Conservation (phyloP, 1,140 invertebrate species). For the Eumeta japonica region DNA sequence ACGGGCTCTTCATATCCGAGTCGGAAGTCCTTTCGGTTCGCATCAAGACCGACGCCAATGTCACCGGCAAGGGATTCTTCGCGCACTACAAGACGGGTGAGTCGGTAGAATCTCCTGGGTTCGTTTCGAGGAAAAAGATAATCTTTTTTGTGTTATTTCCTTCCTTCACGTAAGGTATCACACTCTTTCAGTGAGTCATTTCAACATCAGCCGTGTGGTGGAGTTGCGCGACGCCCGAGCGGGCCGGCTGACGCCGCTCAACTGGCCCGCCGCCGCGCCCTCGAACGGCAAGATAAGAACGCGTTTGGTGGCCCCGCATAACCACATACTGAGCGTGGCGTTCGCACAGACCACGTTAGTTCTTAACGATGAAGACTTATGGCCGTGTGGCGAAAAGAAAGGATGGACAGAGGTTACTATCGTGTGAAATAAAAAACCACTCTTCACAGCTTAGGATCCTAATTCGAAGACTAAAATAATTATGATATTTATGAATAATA, state of each 20-base stretch:
- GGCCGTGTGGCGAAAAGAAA: slow-evolving; percentile 37
- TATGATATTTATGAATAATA: neutral
- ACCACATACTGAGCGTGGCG: slow-evolving; percentile 22
- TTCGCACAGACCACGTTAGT: slow-evolving; percentile 21
- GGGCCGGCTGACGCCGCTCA: slow-evolving; percentile 27
- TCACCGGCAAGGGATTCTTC: slow-evolving; percentile 60
- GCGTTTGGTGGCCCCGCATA: slow-evolving; percentile 29
- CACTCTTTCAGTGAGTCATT: slow-evolving; percentile 22
- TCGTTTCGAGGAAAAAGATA: too few relatives aligned
- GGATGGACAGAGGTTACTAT: slow-evolving; percentile 56
- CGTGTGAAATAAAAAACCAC: neutral
- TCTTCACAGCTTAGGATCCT: neutral
- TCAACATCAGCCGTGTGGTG: slow-evolving; percentile 32
- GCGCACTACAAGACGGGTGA: slow-evolving; percentile 63
- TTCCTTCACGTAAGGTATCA: slow-evolving; percentile 12
- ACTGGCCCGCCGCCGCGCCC: slow-evolving; percentile 30
- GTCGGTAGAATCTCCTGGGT: slow-evolving; percentile 9
- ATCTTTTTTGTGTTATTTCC: neutral
- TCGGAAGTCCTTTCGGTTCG: slow-evolving; percentile 59
- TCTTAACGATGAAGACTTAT: slow-evolving; percentile 2
- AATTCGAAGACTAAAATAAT: neutral
- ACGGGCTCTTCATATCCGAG: slow-evolving; percentile 63
- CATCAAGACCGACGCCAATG: slow-evolving; percentile 59
- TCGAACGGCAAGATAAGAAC: slow-evolving; percentile 19
- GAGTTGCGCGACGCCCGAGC: slow-evolving; percentile 15